Evolutionary conservation across 2,113 vertebrate species (phyloP), one percentile per base, ranked within the genome.

Genomic region (Origma solitaria): DNA sequence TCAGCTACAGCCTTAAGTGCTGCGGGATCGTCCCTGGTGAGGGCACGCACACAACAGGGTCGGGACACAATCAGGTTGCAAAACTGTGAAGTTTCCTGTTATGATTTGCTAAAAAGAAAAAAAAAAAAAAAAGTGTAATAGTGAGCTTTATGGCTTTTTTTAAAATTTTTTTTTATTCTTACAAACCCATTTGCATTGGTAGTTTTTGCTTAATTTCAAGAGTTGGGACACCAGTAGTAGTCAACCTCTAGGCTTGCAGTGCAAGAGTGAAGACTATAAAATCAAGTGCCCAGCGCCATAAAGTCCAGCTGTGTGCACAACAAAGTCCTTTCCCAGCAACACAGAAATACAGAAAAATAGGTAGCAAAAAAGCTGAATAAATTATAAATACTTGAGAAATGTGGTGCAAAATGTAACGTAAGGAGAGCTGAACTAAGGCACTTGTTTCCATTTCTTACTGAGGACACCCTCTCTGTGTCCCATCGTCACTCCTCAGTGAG

Each of bases 351-450:
- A 68, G 86, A 72, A 90, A 88, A 87, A 90, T 9, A 85, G 4
- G 62, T 54, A 73, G 82, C 65, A 83, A 92, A 88, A 72, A 87
- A 90, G 69, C 65, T 18, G n/a, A 95, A 94, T 94, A 97, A 95
- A 94, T 95, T 95, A 96, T 73, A 95, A 93, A 92, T 86, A 83
- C 58, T 90, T 75, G 72, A 94, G 86, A 94, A 94, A 75, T 38
- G 69, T 78, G 80, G 64, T 94, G 80, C 80, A 78, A 92, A 94
- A 90, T 53, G 57, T 88, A 51, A 80, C 10, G 1, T 35, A 27
- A 64, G 65, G 76, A 79, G 69, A 68, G 77, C 57, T 57, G 86
- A 92, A 88, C 35, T n/a, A 78, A 94, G 92, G 92, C 93, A 86
- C 83, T 90, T 75, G 68, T 82, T 92, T 88, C n/a, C 75, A 10